phyloP scores from a whole-genome alignment of 1,140 invertebrate species.

The Sarcophaga bullata region DNA sequence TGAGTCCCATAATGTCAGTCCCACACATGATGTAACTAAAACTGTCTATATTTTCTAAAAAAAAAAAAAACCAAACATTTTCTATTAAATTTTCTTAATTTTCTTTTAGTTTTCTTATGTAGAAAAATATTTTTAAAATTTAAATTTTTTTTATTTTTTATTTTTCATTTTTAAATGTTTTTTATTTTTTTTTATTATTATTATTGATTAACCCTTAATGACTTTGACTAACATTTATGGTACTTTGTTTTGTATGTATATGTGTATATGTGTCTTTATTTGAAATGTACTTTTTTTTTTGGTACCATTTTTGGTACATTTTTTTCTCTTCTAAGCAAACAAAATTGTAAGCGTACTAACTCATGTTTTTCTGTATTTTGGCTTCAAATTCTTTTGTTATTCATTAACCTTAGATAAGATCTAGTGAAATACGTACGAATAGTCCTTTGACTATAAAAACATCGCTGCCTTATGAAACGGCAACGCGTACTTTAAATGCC shows the following conservation, averaged over 20 bases:
- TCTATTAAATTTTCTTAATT: conserved; percentile 19
- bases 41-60: conserved; percentile 16
- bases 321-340: no score
- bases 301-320: no score
- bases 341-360: neutral
- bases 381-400: neutral
- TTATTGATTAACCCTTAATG: no score
- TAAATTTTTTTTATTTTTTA: conserved; percentile 7
- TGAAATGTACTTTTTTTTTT: neutral
- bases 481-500: conserved; percentile 54
- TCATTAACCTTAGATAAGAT: conserved; percentile 54
- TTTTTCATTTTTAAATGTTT: neutral
- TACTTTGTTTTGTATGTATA: neutral
- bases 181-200: conserved; percentile 33
- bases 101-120: conserved; percentile 32
- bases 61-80: neutral
- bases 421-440: conserved; percentile 59
- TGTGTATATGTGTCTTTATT: neutral
- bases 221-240: no score
- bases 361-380: conserved; percentile 31
- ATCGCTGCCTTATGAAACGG: conserved; percentile 56
- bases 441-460: conserved; percentile 65
- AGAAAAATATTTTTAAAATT: neutral
- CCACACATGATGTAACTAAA: conserved; percentile 65
- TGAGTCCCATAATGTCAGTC: conserved; percentile 55